Evolutionary conservation across 2,797 vertebrate species (phyloP), one percentile per base, ranked within the genome.

Genomic region (Falco biarmicus): DNA sequence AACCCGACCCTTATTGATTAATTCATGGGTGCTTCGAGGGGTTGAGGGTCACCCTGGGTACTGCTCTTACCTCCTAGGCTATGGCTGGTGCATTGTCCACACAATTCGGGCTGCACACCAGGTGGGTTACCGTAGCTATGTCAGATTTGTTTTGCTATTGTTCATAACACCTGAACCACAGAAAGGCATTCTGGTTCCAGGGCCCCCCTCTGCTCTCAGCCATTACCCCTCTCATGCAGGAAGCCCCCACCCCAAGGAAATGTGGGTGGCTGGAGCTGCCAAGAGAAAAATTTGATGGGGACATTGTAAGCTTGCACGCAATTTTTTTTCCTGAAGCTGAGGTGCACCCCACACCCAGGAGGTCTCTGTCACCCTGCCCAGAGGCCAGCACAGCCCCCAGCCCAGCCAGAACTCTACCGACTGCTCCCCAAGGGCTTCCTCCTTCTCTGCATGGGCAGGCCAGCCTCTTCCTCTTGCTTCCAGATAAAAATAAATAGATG

Each of bases 1-100:
- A 87, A 79, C 68, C 56, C 1, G 2, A 17, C 45, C 76, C 51
- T 77, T 57, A 70, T 10, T 59, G 94, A 89, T 89, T 91, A 85
- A 50, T 83, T 83, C 73, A 11, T 3, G 26, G 84, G 32, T 74
- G 75, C 34, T 93, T 85, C 0, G 0, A 79, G 77, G 74, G 82
- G 34, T 21, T 84, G 76, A 60, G 89, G 31, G 59, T 37, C 65
- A 37, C 70, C 13, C 9, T 66, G 65, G 51, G 41, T 59, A 16
- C 78, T 90, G 57, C 75, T 68, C 28, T 63, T 34, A 21, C 7
- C 39, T 39, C 50, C 61, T 61, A 56, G 48, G 56, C 28, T 60
- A 32, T 1, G 25, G 41, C 13, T 20, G 26, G 18, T 10, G 56
- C 24, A 3, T 5, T 57, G 28, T 14, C 54, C 2, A 1, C 26